Conservation (phyloP, 1,140 invertebrate species). For the Drosophila insularis region DNA sequence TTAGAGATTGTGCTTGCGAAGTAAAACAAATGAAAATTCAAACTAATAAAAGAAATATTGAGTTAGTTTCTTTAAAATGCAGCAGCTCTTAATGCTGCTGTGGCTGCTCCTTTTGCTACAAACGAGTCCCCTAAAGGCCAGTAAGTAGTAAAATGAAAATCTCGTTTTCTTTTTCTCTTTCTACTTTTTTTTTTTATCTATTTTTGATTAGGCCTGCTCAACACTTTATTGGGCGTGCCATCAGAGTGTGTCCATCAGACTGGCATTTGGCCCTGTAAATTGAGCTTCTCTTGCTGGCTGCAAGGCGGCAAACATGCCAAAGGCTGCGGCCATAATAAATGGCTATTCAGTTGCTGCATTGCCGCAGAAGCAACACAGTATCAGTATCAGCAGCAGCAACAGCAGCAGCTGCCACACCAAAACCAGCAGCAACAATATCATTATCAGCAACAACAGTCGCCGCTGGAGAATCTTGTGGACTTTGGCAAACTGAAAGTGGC, state of each 20-base stretch:
- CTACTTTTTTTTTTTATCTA: background rate
- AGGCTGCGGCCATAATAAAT: conserved; percentile 86
- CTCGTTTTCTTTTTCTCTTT: background rate
- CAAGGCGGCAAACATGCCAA: conserved; percentile 85
- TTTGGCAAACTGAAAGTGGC: conserved; percentile 66
- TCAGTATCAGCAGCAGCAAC: conserved; percentile 83
- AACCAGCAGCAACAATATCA: conserved; percentile 45
- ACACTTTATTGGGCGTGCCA: conserved; percentile 85
- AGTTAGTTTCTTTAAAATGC: conserved; percentile 31
- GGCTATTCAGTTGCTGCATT: conserved; percentile 88
- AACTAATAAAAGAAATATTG: background rate
- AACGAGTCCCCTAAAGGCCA: conserved; percentile 44
- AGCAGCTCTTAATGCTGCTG: conserved; percentile 43
- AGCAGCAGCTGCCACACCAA: conserved; percentile 82
- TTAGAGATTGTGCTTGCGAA: background rate
- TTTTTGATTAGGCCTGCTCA: conserved; percentile 77
- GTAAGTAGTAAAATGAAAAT: conserved; percentile 45
- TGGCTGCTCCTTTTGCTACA: conserved; percentile 27
- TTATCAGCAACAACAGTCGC: conserved; percentile 65
- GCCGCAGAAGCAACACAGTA: conserved; percentile 53
- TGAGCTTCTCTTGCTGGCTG: conserved; percentile 89
- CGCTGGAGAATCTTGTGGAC: conserved; percentile 76
- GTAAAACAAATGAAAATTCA: background rate
- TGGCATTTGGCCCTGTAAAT: conserved; percentile 85
- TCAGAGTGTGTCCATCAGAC: conserved; percentile 85